Evolutionary conservation across 1,140 invertebrate species (phyloP).

Genomic region (Penaeus indicus): DNA sequence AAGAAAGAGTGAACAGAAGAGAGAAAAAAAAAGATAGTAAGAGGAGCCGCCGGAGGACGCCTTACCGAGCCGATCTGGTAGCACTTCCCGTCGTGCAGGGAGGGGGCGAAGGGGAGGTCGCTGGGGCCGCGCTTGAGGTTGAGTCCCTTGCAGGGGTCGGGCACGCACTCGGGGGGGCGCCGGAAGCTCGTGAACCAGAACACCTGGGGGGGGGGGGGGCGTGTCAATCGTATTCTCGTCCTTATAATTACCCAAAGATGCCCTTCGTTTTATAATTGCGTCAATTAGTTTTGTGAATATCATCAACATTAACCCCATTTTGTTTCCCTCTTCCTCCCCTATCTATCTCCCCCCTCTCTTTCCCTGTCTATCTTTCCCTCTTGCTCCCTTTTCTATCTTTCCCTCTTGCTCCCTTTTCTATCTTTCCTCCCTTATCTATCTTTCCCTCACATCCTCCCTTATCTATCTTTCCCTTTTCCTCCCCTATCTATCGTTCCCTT

Average conservation of each 20-base stretch:
- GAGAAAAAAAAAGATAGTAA: background rate
- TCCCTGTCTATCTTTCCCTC: too few species aligned
- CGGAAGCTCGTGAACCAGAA: constrained; percentile 59
- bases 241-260: too few species aligned
- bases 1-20: background rate
- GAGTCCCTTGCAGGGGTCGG: constrained; percentile 58
- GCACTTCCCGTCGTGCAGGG: constrained; percentile 47
- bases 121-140: constrained; percentile 50
- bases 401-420: too few species aligned
- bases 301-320: too few species aligned
- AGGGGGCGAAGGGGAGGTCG: constrained; percentile 56
- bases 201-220: constrained; percentile 29
- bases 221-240: background rate
- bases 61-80: constrained; percentile 58
- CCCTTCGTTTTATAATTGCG: too few species aligned
- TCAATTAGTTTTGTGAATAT: too few species aligned
- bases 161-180: constrained; percentile 37
- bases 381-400: too few species aligned
- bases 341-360: too few species aligned
- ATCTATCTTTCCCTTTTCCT: too few species aligned
- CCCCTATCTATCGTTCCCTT: background rate
- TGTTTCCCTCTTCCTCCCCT: too few species aligned
- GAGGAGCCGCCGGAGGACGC: background rate
- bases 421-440: too few species aligned
- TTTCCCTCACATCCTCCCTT: too few species aligned